Conservation (phyloP, 2,113 vertebrate species). For the Vimba vimba region DNA sequence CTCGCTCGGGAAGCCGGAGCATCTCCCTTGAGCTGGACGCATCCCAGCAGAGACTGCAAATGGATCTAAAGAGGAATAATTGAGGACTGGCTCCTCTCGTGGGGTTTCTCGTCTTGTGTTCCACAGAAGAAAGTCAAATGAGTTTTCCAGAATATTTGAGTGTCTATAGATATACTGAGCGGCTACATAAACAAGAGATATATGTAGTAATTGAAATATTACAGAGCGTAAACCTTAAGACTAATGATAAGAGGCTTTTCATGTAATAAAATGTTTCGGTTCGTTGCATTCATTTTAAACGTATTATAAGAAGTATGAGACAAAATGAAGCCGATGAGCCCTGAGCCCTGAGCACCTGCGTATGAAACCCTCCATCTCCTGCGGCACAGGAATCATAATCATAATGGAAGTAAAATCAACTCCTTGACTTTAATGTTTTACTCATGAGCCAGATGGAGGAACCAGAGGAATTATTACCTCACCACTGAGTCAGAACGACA, state of each 20-base stretch:
- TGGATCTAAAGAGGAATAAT: neutral
- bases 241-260: neutral
- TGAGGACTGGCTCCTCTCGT: conserved; percentile 8
- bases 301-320: conserved; percentile 2
- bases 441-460: conserved; percentile 27
- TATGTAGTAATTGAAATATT: neutral
- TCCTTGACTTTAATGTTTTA: conserved; percentile 24
- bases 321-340: conserved; percentile 10
- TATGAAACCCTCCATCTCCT: conserved; percentile 24
- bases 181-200: neutral
- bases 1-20: neutral
- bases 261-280: neutral
- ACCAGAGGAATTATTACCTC: conserved; percentile 1
- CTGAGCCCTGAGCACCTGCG: neutral
- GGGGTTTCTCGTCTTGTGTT: too few relatives aligned
- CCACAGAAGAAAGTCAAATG: too few relatives aligned
- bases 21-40: neutral
- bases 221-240: neutral
- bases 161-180: neutral
- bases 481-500: neutral
- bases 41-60: conserved; percentile 5
- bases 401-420: conserved; percentile 36
- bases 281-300: conserved; percentile 1
- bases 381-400: neutral
- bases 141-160: neutral